Conservation (phyloP, 2,113 vertebrate species). For the Promerops cafer region DNA sequence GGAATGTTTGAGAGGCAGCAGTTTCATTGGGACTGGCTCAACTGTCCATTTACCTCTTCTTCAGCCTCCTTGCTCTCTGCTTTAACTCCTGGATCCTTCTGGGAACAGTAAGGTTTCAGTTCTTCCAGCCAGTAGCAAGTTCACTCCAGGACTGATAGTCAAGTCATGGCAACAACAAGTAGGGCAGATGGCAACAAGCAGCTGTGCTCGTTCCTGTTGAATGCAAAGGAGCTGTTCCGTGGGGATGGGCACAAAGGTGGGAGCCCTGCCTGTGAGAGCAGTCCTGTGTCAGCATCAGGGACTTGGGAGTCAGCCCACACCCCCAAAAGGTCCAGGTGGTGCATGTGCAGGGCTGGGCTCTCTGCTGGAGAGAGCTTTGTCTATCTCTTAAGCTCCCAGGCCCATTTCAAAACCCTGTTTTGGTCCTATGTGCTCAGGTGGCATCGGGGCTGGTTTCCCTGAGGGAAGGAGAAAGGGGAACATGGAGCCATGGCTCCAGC, state of each 20-base stretch:
- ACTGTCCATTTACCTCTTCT: background rate
- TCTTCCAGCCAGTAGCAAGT: background rate
- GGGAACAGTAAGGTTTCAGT: background rate
- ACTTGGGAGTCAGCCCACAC: fast-evolving
- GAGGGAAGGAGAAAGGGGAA: background rate
- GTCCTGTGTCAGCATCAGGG: background rate
- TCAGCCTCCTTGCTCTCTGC: background rate
- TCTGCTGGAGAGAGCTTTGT: background rate
- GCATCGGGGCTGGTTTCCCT: background rate
- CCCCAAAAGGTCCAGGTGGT: fast-evolving
- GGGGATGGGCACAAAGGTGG: background rate
- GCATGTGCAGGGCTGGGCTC: background rate
- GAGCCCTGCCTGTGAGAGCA: background rate
- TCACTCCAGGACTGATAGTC: background rate
- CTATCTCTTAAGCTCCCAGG: background rate
- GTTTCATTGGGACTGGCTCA: background rate
- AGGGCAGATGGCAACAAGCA: background rate
- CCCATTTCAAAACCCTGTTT: background rate
- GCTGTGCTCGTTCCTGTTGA: background rate
- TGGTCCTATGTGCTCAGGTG: background rate
- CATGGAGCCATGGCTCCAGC: background rate
- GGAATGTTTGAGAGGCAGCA: background rate
- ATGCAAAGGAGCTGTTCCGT: background rate
- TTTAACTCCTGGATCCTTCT: background rate
- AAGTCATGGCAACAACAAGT: background rate